Conservation (phyloP, 2,113 vertebrate species). For the Tympanuchus pallidicinctus region DNA sequence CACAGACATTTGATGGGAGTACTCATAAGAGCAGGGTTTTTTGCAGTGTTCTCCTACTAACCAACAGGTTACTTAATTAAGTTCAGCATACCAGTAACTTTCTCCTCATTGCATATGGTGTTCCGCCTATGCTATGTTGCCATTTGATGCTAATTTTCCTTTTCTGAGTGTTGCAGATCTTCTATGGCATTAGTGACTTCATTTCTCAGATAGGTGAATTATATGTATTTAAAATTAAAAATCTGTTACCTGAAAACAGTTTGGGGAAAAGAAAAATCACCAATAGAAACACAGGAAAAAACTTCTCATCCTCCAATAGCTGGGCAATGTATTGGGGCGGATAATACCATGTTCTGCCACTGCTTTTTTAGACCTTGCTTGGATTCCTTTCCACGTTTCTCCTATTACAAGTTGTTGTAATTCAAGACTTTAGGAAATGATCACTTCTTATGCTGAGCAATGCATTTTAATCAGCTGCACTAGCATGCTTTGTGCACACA, state of each 20-base stretch:
- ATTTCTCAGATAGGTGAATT: background rate
- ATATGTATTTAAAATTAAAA: background rate
- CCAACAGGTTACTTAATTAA: background rate
- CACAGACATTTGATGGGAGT: background rate
- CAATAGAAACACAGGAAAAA: background rate
- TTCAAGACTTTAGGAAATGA: background rate
- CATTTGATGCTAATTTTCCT: background rate
- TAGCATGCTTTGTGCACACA: background rate
- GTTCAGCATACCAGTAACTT: background rate
- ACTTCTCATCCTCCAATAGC: background rate
- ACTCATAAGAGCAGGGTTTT: background rate
- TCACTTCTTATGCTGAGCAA: background rate
- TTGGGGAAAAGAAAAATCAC: background rate
- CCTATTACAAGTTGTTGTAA: background rate
- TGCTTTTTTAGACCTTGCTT: background rate
- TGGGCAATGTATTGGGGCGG: background rate
- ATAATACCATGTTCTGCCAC: background rate
- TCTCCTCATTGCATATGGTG: background rate
- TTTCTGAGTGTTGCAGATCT: background rate
- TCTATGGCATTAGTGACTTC: background rate
- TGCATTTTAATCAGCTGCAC: background rate
- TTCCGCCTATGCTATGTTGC: background rate
- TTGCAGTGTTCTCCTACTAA: background rate
- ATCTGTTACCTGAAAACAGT: background rate
- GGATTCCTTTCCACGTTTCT: background rate